Evolutionary conservation across 2,797 vertebrate species (phyloP), one percentile per base, ranked within the genome.

Genomic region (Aphelocoma californica): DNA sequence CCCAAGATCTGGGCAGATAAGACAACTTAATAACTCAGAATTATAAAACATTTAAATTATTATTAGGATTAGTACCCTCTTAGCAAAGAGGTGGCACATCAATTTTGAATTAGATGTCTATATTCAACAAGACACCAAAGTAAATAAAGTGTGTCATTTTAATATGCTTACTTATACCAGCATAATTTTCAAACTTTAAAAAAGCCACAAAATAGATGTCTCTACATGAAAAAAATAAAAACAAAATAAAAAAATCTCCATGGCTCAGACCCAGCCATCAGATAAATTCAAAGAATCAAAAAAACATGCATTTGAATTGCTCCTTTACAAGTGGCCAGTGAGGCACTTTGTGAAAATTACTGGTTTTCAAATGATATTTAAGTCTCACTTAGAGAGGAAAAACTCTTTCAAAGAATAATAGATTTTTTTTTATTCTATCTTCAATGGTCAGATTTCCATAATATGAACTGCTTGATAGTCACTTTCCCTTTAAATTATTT

Each of bases 401-500:
- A 86, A 93, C 81, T 96, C 92, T 97, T 98, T 96, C 96, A 97
- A 97, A 98, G 97, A 97, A 96, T 95, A 96, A 97, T 96, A 97
- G 96, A 62, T 38, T 92, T 96, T 96, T 85, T 93, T 96, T 93
- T 79, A 96, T 96, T 97, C 95, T 92, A 90, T 92, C 97, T 97
- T 97, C 97, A 97, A 83, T 96, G 94, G 95, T 84, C 93, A 94
- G 86, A 98, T 98, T 98, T 98, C 97, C 98, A 98, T 98, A 98
- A 98, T 97, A 97, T 96, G 96, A 97, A 94, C 97, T 93, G 97
- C 97, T 97, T 97, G 97, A 97, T 96, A 95, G 96, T 97, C 96
- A 95, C 96, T 98, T 96, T 97, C 97, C 97, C 97, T 98, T 98
- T 98, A 98, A 98, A 98, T 98, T 97, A 97, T 97, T 97, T 97